phyloP scores from a whole-genome alignment of 2,797 vertebrate genomes.

The Gymnothorax javanicus region DNA sequence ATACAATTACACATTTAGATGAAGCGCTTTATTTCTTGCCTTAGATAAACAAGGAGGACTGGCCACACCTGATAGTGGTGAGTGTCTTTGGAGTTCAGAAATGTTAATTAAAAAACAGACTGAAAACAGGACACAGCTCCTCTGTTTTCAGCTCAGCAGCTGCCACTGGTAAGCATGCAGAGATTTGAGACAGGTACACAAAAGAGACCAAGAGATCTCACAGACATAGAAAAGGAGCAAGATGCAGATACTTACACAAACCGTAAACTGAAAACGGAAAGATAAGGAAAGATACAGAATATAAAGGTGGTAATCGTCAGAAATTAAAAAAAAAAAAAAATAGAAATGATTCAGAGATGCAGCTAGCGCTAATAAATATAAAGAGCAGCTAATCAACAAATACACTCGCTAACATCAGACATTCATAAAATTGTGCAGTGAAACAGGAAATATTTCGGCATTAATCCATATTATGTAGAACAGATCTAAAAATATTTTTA shows the following conservation, averaged over 20 bases:
- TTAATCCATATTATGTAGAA: no score
- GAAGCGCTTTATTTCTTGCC: no score
- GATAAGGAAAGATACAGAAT: conserved; percentile 82
- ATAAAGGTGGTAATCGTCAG: conserved; percentile 81
- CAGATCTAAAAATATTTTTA: neutral
- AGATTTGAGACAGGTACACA: conserved; percentile 35
- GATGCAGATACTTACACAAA: conserved; percentile 80
- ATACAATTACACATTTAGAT: no score
- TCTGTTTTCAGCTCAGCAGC: no score
- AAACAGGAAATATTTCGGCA: conserved; percentile 1
- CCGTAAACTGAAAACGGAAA: conserved; percentile 79
- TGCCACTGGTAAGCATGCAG: conserved; percentile 36
- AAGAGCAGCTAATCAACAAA: neutral
- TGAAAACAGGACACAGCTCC: no score
- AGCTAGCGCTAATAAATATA: neutral
- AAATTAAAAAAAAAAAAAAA: conserved; percentile 49
- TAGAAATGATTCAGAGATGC: conserved; percentile 38
- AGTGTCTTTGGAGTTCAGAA: no score
- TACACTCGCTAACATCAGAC: neutral
- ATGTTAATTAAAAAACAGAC: no score
- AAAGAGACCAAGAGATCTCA: conserved; percentile 34
- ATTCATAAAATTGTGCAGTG: neutral
- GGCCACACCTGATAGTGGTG: no score
- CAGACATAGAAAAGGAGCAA: conserved; percentile 67
- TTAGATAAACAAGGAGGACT: no score